Base-by-base conservation (phyloP, 2,113 vertebrate genomes). In the Felis chaus region DNA sequence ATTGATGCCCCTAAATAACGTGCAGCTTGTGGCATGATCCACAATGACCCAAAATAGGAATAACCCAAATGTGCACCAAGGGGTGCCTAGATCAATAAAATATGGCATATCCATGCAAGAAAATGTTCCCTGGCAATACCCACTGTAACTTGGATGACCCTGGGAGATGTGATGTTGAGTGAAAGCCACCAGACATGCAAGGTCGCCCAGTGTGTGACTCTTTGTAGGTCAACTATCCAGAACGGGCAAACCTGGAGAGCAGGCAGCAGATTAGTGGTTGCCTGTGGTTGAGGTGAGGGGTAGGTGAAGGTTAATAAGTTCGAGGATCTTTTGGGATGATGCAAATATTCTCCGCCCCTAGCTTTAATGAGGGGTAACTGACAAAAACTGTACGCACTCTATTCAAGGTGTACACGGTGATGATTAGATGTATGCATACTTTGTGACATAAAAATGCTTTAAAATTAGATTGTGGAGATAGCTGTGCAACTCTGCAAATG, bases 81-180 rank as follows among this genome's bases (percentile, higher is more conserved):
- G 27, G 13, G 55, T 69, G 29, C 50, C 19, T 0, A 63, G 39
- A 81, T 61, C 33, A 81, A 33, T 25, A 53, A 66, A 69, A 82
- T 29, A 53, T 4, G 4, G 29, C 18, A 16, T 16, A 5, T 41
- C 65, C 11, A 9, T 4, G 11, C 0, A 8, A 31, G 6, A 68
- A 39, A 71, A 81, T 19, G 3, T 7, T n/a, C 27, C 74, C 84
- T 68, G n/a, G 48, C n/a, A 36, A 66, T 14, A 19, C 4, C 13
- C 3, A 41, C 19, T 14, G 12, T 0, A 0, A 9, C 0, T 1
- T 0, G 4, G 19, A 16, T 15, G 31, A 50, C 4, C 4, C 41
- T 25, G 10, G 25, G 6, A 61, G 57, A 48, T 0, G 1, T 10
- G 8, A 61, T 2, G 5, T 5, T 33, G 13, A 21, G 29, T 86